Percentiles rank a stretch among this genome's conserved stretches.
These are phyloP conservation scores for Apis florea DNA, from an alignment of 1,140 invertebrate species.

Conservation along the genomic window DNA sequence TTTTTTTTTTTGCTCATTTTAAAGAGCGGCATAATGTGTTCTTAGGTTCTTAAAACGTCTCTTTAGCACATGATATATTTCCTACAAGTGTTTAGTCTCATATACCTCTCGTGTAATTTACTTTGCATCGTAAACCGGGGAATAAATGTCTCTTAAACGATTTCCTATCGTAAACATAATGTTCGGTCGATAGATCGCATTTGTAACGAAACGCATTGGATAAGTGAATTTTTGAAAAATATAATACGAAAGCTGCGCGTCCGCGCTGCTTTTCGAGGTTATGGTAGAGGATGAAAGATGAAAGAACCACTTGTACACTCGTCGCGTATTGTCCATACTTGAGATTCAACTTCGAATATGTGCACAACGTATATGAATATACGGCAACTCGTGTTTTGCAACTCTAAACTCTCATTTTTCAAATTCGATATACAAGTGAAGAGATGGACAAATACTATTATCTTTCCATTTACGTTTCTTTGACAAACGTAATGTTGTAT, in stretches of 20 bases:
- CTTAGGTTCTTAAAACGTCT: neutral
- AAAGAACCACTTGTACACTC: neutral
- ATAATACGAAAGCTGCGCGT: neutral
- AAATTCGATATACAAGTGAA: neutral
- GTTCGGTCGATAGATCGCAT: neutral
- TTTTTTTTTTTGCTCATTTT: neutral
- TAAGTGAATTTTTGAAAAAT: neutral
- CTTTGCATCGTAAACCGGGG: neutral
- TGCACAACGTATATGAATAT: neutral
- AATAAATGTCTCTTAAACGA: neutral
- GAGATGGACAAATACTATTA: slow-evolving; percentile 4
- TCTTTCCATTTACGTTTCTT: neutral
- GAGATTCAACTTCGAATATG: neutral
- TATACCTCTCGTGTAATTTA: neutral
- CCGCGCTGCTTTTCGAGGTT: neutral
- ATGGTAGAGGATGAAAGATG: neutral
- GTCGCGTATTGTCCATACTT: neutral
- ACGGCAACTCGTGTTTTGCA: slow-evolving; percentile 1
- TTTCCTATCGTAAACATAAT: neutral
- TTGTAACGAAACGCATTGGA: neutral
- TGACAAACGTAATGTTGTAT: neutral
- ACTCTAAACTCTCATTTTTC: neutral
- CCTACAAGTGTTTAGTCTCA: neutral
- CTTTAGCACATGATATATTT: neutral
- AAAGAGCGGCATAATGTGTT: neutral